Evolutionary conservation across 2,888 invertebrate genomes (phyloP).

Genomic region (Rhingia campestris): DNA sequence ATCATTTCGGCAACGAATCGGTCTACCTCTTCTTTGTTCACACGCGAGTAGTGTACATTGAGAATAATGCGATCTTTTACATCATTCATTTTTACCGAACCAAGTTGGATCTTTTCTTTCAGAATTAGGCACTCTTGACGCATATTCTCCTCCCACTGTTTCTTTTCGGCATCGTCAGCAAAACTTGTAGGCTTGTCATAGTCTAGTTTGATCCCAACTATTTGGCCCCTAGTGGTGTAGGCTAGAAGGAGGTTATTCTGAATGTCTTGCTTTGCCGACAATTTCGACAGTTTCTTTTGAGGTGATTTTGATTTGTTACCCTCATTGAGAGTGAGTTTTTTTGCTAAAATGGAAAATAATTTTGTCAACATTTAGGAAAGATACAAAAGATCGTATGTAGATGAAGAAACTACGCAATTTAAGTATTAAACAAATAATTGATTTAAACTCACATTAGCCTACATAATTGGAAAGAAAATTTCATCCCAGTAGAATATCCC

Average conservation of each 20-base stretch:
- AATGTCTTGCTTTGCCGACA: slow-evolving; percentile 26
- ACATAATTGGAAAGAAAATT: neutral
- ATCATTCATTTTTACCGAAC: slow-evolving; percentile 85
- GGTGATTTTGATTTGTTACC: slow-evolving; percentile 33
- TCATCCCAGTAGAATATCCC: neutral
- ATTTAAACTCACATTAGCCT: neutral
- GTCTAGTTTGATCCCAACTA: slow-evolving; percentile 87
- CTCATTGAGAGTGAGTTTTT: slow-evolving; percentile 42
- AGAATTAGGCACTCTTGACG: slow-evolving; percentile 86
- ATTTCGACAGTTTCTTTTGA: slow-evolving; percentile 43
- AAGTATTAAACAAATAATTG: no score
- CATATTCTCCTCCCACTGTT: slow-evolving; percentile 87
- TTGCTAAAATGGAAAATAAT: slow-evolving; percentile 39
- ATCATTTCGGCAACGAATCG: slow-evolving; percentile 80
- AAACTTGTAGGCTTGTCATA: slow-evolving; percentile 85
- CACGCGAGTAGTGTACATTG: slow-evolving; percentile 83
- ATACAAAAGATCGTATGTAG: no score
- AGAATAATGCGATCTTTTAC: slow-evolving; percentile 85
- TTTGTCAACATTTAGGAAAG: neutral
- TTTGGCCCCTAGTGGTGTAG: slow-evolving; percentile 80
- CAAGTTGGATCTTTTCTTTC: slow-evolving; percentile 86
- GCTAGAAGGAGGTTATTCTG: slow-evolving; percentile 85
- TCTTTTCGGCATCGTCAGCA: slow-evolving; percentile 85
- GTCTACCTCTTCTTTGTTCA: slow-evolving; percentile 78
- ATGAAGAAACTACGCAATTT: neutral